Base-by-base conservation (phyloP, 2,888 invertebrate species). In the Rhamnusium bicolor region DNA sequence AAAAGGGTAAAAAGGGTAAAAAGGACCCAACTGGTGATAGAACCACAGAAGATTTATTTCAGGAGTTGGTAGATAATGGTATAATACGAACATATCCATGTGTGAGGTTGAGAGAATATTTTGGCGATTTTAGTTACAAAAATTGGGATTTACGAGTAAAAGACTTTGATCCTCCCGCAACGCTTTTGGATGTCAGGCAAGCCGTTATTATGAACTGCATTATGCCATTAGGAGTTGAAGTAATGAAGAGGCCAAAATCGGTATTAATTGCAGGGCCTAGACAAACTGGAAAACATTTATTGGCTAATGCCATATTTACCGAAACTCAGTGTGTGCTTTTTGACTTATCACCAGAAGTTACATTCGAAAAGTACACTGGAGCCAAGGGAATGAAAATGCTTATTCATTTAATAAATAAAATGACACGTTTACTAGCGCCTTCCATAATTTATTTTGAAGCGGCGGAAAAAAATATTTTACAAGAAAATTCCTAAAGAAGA, bases 311-410 rank as follows among this genome's bases (percentile, higher is more conserved):
- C 0, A 89, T 96, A 27, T 95, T 94, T 77, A 92, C 92, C 1
- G 94, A 95, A 87, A 91, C 93, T 0, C 92, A 93, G 62, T 92
- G 95, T 3, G 92, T 94, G 51, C 86, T 96, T 12, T 93, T 96
- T 84, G 95, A 96, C 82, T 87, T 96, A 12, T 93, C 94, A 0
- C 93, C 95, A 0, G 87, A 90, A 54, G 92, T 92, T 78, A 88
- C 94, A 5, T 92, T 90, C 14, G 91, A 92, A 58, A 93, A 94
- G 87, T 95, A 94, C 85, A 90, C 91, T 0, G 93, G 93, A 0
- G 91, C 92, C 77, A 92, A 92, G 83, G 92, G 92, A 1, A 87
- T 93, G 69, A 92, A 92, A 81, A 92, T 90, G 86, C 89, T 96
- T 80, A 90, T 93, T 73, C 90, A 91, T 74, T 90, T 92, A 21